Conservation (phyloP, 2,113 vertebrate genomes). For the Labrus mixtus region DNA sequence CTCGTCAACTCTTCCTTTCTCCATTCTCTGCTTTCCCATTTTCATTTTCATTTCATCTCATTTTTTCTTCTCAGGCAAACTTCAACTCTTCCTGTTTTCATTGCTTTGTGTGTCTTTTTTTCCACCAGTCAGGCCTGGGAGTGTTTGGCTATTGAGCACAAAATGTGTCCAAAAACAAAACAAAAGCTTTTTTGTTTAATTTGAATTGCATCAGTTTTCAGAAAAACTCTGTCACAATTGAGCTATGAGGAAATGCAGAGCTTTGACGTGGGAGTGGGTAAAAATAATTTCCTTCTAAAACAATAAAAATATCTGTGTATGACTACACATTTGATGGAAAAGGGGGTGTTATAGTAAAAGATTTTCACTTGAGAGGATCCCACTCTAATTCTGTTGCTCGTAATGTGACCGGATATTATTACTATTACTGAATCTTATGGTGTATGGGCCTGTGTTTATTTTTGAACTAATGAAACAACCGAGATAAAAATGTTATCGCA, state of each 20-base stretch:
- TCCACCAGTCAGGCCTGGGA: not conserved
- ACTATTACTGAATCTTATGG: too few relatives aligned
- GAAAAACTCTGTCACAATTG: conserved; percentile 11
- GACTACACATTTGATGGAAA: conserved; percentile 1
- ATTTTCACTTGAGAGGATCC: conserved; percentile 3
- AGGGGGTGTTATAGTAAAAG: not conserved
- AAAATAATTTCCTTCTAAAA: conserved; percentile 17
- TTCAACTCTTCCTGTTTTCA: not conserved
- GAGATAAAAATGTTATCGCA: too few relatives aligned
- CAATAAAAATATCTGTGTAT: conserved; percentile 18
- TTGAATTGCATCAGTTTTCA: conserved; percentile 41
- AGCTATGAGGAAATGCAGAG: conserved; percentile 3
- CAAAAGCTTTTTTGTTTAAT: not conserved
- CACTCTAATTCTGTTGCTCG: conserved; percentile 1
- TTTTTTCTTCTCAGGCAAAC: not conserved
- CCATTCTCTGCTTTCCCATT: conserved; percentile 3
- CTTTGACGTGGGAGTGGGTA: conserved; percentile 6
- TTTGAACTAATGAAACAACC: too few relatives aligned
- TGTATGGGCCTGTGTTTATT: too few relatives aligned
- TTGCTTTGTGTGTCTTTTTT: not conserved
- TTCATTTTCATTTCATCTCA: not conserved
- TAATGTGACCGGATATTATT: too few relatives aligned
- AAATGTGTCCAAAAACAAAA: conserved; percentile 2
- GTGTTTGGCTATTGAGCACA: not conserved
- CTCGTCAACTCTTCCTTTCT: not conserved